Conservation (phyloP, 2,888 invertebrate genomes). For the Scaeva pyrastri region DNA sequence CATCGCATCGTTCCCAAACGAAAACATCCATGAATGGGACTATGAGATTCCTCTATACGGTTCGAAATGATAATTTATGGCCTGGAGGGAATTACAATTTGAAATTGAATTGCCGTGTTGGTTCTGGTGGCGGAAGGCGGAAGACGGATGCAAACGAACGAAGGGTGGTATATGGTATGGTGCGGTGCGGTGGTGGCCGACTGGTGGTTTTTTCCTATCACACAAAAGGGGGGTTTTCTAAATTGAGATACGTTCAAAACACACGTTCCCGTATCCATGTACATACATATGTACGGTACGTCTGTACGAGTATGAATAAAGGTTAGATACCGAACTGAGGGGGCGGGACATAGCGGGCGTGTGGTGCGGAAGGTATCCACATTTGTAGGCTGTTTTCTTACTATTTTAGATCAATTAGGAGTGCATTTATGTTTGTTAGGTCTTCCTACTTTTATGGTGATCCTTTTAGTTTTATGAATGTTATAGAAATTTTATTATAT, state of each 20-base stretch:
- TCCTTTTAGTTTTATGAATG: slow-evolving; percentile 21
- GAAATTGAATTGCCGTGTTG: slow-evolving; percentile 76
- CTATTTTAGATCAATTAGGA: slow-evolving; percentile 66
- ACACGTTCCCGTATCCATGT: background rate
- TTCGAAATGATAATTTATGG: slow-evolving; percentile 76
- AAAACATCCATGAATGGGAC: slow-evolving; percentile 73
- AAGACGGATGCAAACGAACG: slow-evolving; percentile 23
- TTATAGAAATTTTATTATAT: slow-evolving; percentile 6
- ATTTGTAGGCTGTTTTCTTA: slow-evolving; percentile 45
- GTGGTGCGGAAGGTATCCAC: background rate
- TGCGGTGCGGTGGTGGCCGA: slow-evolving; percentile 28
- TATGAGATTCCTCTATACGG: slow-evolving; percentile 71
- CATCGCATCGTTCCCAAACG: slow-evolving; percentile 19
- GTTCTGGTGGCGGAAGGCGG: slow-evolving; percentile 55
- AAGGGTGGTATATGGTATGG: background rate
- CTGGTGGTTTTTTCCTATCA: slow-evolving; percentile 53
- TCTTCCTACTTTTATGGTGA: slow-evolving; percentile 1
- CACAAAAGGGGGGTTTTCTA: slow-evolving; percentile 45
- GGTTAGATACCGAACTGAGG: background rate
- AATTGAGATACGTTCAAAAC: slow-evolving; percentile 38
- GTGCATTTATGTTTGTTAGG: slow-evolving; percentile 47
- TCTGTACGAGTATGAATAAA: slow-evolving; percentile 4
- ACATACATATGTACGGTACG: too few species aligned
- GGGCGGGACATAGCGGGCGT: too few species aligned
- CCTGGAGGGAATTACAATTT: slow-evolving; percentile 75